phyloP scores from a whole-genome alignment of 2,113 vertebrate species.

The Parus major region DNA sequence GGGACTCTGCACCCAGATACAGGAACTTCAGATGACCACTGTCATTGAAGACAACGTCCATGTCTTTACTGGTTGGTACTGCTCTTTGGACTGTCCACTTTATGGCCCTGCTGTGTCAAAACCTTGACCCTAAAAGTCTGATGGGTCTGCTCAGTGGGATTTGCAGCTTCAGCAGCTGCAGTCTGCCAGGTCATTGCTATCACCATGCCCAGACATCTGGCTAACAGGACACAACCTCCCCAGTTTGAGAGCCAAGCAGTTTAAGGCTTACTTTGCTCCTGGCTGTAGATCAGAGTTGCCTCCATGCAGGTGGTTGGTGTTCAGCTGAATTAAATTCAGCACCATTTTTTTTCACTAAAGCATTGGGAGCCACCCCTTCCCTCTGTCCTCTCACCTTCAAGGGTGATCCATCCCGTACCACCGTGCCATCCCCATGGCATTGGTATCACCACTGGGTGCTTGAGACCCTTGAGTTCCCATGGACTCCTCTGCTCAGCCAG shows the following conservation, averaged over 20 bases:
- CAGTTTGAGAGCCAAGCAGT: not conserved
- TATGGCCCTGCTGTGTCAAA: not conserved
- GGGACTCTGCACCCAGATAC: conserved; percentile 82
- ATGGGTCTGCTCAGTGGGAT: not conserved
- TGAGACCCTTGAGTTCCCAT: not conserved
- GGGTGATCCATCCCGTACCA: not conserved
- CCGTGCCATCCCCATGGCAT: accelerated
- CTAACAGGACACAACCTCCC: not conserved
- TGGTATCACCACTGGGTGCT: not conserved
- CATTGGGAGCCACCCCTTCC: not conserved
- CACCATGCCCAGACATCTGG: not conserved
- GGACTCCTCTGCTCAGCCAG: not conserved
- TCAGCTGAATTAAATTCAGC: not conserved
- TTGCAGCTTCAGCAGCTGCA: not conserved
- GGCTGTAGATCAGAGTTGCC: not conserved
- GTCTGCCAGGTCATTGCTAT: accelerated
- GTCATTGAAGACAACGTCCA: conserved; percentile 88
- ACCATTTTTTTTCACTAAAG: not conserved
- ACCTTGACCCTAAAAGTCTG: not conserved
- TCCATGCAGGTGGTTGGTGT: not conserved
- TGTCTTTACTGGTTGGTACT: conserved; percentile 83
- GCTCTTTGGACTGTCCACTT: not conserved
- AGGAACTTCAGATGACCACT: conserved; percentile 93
- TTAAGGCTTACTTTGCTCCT: not conserved
- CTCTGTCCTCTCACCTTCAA: not conserved